phyloP scores from a whole-genome alignment of 2,797 vertebrate genomes.

The Moxostoma hubbsi region DNA sequence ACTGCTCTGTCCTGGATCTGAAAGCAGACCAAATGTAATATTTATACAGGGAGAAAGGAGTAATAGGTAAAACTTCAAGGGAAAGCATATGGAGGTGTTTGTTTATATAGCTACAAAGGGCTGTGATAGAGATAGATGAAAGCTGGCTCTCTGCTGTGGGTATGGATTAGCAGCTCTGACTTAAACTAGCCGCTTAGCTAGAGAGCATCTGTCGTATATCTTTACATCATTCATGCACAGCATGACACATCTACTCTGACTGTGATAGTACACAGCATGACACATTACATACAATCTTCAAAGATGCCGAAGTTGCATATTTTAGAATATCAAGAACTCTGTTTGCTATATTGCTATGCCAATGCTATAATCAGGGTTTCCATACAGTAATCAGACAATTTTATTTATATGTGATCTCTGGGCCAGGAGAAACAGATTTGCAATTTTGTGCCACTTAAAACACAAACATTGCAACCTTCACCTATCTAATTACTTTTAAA shows the following conservation, averaged over 20 bases:
- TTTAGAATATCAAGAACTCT: neutral
- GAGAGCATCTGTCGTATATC: slow-evolving; percentile 32
- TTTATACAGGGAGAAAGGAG: slow-evolving; percentile 70
- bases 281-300: slow-evolving; percentile 11
- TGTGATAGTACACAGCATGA: slow-evolving; percentile 6
- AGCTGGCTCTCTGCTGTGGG: slow-evolving; percentile 49
- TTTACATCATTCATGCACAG: slow-evolving; percentile 44
- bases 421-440: neutral
- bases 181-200: slow-evolving; percentile 33
- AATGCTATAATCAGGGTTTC: slow-evolving; percentile 55
- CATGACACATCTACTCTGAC: slow-evolving; percentile 10
- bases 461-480: too few species aligned
- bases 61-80: slow-evolving; percentile 56
- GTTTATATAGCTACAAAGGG: slow-evolving; percentile 59
- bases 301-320: slow-evolving; percentile 8
- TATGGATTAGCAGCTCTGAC: slow-evolving; percentile 30
- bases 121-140: slow-evolving; percentile 61
- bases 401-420: neutral
- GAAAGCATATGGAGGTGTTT: slow-evolving; percentile 59
- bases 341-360: slow-evolving; percentile 1
- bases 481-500: slow-evolving; percentile 27
- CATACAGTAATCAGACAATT: too few species aligned
- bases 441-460: too few species aligned
- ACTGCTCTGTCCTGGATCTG: slow-evolving; percentile 74
- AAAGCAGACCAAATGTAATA: slow-evolving; percentile 72